phyloP scores from a whole-genome alignment of 2,888 invertebrate genomes.

The Hypomecis atomaria region DNA sequence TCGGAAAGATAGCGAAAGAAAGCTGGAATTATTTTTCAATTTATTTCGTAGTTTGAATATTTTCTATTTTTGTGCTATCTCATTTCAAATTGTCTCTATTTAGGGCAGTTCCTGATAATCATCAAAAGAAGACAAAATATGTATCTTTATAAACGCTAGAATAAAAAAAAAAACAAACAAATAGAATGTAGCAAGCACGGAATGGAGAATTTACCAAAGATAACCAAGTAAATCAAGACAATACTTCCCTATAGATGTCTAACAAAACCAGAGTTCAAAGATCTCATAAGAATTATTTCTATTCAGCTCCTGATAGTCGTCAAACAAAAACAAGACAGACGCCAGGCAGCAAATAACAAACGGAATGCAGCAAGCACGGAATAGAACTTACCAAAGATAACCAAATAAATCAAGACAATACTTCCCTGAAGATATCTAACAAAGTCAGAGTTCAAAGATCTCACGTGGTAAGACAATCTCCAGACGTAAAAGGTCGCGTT shows the following conservation, averaged over 20 bases:
- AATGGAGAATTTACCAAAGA: neutral
- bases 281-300: constrained; percentile 10
- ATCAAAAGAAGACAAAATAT: neutral
- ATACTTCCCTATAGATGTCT: constrained; percentile 24
- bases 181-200: neutral
- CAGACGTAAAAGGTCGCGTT: constrained; percentile 53
- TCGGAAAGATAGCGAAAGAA: too few relatives aligned
- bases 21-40: too few relatives aligned
- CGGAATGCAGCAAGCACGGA: neutral
- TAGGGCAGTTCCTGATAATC: too few relatives aligned
- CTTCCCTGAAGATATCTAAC: constrained; percentile 29
- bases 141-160: neutral
- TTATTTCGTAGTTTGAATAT: too few relatives aligned
- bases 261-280: constrained; percentile 41
- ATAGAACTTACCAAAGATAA: neutral
- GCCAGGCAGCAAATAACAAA: neutral
- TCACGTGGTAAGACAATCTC: constrained; percentile 31
- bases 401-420: constrained; percentile 4
- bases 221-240: neutral
- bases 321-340: neutral
- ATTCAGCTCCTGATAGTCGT: too few relatives aligned
- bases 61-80: too few relatives aligned
- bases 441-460: constrained; percentile 42
- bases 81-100: too few relatives aligned
- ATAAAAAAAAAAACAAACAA: neutral